These are phyloP conservation scores for Amitus sp. DNA, from an alignment of 2,888 invertebrate genomes.

Conservation along the genomic window DNA sequence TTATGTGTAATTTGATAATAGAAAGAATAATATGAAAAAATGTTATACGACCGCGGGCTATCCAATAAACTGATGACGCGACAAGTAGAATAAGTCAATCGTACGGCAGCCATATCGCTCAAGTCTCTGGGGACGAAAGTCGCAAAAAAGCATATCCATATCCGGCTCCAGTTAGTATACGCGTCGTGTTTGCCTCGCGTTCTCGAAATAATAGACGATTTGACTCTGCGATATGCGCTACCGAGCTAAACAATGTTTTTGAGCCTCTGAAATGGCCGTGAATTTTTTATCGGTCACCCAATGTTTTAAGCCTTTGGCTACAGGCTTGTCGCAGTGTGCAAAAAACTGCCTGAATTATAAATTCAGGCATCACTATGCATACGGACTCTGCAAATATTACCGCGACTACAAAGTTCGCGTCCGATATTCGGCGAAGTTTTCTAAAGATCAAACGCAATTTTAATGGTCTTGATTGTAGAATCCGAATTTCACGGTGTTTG, in stretches of 20 bases:
- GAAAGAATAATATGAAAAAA: no score
- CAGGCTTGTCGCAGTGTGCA: constrained; percentile 25
- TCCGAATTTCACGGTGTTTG: no score
- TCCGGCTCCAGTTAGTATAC: constrained; percentile 22
- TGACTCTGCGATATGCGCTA: constrained; percentile 49
- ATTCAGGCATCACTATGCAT: constrained; percentile 32
- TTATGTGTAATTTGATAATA: no score
- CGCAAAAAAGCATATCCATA: constrained; percentile 10
- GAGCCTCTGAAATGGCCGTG: constrained; percentile 53
- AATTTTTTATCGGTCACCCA: constrained; percentile 55
- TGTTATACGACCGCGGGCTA: no score
- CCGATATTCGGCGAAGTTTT: no score
- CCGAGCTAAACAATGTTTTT: constrained; percentile 56
- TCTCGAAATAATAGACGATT: constrained; percentile 57
- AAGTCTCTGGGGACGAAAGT: constrained; percentile 16
- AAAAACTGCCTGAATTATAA: constrained; percentile 38
- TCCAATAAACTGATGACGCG: no score
- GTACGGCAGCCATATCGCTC: constrained; percentile 27
- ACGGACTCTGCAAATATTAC: constrained; percentile 26
- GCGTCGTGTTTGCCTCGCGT: constrained; percentile 50
- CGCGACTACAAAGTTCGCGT: constrained; percentile 6
- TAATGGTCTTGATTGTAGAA: no score
- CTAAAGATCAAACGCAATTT: no score
- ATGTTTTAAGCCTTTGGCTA: constrained; percentile 56
- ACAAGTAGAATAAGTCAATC: no score